Percentiles rank a stretch among this genome's conserved stretches.
Conservation (phyloP, 2,888 invertebrate genomes). For the Drosophila tripunctata region DNA sequence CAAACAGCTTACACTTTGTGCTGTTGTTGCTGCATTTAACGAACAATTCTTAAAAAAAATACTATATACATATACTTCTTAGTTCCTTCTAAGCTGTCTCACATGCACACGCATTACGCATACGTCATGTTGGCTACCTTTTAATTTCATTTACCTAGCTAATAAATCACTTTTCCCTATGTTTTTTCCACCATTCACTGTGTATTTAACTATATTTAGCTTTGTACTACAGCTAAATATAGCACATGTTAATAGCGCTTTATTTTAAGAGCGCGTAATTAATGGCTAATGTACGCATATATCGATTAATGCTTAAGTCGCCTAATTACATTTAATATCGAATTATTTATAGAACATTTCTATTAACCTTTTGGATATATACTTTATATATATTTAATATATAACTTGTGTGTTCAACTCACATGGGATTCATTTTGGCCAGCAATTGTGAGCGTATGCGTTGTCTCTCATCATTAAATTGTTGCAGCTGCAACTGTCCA, state of each 20-base stretch:
- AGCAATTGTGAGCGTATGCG: conserved; percentile 83
- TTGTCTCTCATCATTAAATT: conserved; percentile 85
- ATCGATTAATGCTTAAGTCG: conserved; percentile 11
- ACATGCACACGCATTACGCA: neutral
- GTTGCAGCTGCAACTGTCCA: conserved; percentile 71
- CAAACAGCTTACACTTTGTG: neutral
- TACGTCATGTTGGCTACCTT: conserved; percentile 4
- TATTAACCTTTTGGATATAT: too few species aligned
- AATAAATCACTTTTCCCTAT: conserved; percentile 13
- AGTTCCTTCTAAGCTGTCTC: too few species aligned
- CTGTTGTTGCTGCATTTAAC: neutral
- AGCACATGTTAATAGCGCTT: neutral
- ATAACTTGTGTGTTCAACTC: conserved; percentile 59
- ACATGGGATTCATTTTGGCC: conserved; percentile 84
- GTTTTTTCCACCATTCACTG: neutral
- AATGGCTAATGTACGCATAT: conserved; percentile 3
- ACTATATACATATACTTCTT: neutral
- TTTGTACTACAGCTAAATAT: neutral
- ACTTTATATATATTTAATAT: neutral
- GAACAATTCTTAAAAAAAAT: neutral
- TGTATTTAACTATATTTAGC: conserved; percentile 5
- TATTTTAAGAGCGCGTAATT: conserved; percentile 2
- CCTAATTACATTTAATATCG: conserved; percentile 4
- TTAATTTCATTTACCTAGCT: neutral
- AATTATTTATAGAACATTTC: too few species aligned